A percentile compares a stretch with the other conserved stretches of the same genome.
Evolutionary conservation across 1,140 invertebrate genomes (phyloP).

Genomic region (Eufriesea mexicana): DNA sequence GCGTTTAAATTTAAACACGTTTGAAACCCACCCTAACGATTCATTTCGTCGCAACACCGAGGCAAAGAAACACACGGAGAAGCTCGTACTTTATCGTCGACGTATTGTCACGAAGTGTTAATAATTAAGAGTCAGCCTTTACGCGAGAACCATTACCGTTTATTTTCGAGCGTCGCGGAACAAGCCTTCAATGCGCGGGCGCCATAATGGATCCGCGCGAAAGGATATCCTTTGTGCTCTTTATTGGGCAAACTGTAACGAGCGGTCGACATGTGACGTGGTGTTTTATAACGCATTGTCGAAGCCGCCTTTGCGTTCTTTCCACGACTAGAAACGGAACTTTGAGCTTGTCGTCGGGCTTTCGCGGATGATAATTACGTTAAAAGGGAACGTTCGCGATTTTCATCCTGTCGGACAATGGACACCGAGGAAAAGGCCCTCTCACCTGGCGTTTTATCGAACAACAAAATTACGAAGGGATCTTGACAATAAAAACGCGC

Average conservation of each 20-base stretch:
- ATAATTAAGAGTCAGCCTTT: constrained; percentile 8
- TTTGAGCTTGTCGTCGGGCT: background rate
- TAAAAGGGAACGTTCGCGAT: background rate
- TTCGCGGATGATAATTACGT: background rate
- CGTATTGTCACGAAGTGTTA: constrained; percentile 11
- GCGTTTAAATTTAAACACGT: constrained; percentile 48
- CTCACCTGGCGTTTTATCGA: background rate
- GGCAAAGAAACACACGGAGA: background rate
- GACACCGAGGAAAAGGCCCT: background rate
- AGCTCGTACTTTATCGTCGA: background rate
- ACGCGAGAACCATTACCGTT: constrained; percentile 1
- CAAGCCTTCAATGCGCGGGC: background rate
- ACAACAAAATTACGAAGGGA: constrained; percentile 4
- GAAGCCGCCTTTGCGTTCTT: background rate
- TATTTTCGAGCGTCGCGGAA: constrained; percentile 12
- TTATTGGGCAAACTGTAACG: constrained; percentile 5
- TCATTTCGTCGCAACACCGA: background rate
- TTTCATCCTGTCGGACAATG: background rate
- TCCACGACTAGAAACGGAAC: background rate
- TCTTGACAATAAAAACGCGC: background rate
- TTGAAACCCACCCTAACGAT: constrained; percentile 32
- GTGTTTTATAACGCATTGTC: constrained; percentile 4
- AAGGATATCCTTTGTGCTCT: constrained; percentile 21
- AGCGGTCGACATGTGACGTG: background rate
- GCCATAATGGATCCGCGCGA: constrained; percentile 6